Percentiles rank a stretch among this genome's conserved stretches.
Conservation (phyloP, 2,113 vertebrate genomes). For the Psittacula cyanocephala region DNA sequence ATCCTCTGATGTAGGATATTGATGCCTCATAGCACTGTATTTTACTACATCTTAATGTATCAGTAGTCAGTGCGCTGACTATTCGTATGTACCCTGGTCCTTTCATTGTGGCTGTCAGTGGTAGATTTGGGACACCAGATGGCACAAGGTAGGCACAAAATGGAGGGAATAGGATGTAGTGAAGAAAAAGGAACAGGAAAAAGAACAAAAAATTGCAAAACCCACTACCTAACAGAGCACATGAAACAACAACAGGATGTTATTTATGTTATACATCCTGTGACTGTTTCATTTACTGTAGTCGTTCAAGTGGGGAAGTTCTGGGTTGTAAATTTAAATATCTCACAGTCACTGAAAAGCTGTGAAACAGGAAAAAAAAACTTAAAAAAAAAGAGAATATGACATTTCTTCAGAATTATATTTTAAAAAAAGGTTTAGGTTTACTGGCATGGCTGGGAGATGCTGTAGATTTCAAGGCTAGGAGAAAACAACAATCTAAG, state of each 20-base stretch:
- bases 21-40: neutral
- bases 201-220: neutral
- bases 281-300: neutral
- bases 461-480: neutral
- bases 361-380: neutral
- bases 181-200: neutral
- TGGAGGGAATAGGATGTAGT: neutral
- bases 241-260: neutral
- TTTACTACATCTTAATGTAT: neutral
- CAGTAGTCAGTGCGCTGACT: neutral
- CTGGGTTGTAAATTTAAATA: neutral
- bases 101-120: neutral
- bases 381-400: neutral
- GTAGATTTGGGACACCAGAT: neutral
- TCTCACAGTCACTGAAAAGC: neutral
- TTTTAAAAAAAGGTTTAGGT: neutral
- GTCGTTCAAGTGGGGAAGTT: neutral
- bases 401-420: neutral
- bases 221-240: neutral
- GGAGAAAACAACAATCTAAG: neutral
- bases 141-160: neutral
- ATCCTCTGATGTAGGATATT: neutral
- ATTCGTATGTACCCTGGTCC: neutral
- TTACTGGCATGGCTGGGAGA: neutral
- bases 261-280: neutral